phyloP scores from a whole-genome alignment of 2,888 invertebrate species.

The Ischnus inquisitorius region DNA sequence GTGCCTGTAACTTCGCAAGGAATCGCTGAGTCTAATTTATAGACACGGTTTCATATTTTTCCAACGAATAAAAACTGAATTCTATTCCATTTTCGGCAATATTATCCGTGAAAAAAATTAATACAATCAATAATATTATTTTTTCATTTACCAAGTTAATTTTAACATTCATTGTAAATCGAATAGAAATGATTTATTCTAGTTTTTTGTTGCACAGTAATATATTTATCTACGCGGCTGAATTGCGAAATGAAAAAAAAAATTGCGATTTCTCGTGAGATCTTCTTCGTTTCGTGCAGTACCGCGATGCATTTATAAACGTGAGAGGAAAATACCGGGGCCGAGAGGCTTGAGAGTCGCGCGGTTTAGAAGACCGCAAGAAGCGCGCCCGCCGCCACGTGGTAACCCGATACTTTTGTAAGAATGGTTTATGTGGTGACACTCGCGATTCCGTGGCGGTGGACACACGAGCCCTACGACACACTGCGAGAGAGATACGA shows the following conservation, averaged over 20 bases:
- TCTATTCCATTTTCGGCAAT: too few species aligned
- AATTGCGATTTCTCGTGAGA: background rate
- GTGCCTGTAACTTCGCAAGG: background rate
- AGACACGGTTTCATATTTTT: background rate
- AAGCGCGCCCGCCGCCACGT: constrained; percentile 65
- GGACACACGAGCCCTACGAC: constrained; percentile 75
- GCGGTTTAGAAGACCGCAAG: constrained; percentile 52
- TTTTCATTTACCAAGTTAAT: background rate
- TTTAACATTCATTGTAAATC: background rate
- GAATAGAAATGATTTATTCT: background rate
- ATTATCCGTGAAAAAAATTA: too few species aligned
- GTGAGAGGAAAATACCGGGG: constrained; percentile 25
- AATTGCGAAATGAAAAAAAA: background rate
- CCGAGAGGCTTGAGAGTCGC: background rate
- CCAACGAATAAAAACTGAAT: background rate
- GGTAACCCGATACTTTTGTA: constrained; percentile 82
- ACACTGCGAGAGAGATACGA: constrained; percentile 33
- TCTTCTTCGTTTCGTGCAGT: background rate
- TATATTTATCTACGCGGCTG: background rate
- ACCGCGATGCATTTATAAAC: background rate
- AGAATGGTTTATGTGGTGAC: constrained; percentile 84
- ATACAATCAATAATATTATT: too few species aligned
- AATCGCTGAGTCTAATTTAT: background rate
- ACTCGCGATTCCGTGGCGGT: constrained; percentile 78
- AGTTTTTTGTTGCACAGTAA: background rate